Conservation (phyloP, 2,797 vertebrate genomes). For the Fistularia tabacaria region DNA sequence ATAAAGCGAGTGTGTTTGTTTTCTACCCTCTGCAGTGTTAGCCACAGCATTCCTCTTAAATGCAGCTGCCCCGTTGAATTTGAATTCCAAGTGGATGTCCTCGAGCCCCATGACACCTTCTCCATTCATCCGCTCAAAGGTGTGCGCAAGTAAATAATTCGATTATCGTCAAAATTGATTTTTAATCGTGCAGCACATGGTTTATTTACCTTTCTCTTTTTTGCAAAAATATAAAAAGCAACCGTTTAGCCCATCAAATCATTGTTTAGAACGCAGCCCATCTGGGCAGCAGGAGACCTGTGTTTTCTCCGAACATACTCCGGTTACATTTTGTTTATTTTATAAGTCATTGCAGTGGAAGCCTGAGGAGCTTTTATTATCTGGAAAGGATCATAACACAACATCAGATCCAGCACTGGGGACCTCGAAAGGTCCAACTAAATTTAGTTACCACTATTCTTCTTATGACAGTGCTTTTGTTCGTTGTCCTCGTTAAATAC, state of each 20-base stretch:
- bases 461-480: too few relatives aligned
- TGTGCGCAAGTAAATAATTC: conserved; percentile 40
- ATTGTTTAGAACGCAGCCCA: neutral
- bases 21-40: conserved; percentile 65
- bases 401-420: conserved; percentile 33
- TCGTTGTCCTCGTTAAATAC: too few relatives aligned
- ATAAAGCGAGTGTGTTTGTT: conserved; percentile 1
- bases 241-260: neutral
- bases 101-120: conserved; percentile 82
- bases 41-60: conserved; percentile 79
- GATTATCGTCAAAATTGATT: neutral
- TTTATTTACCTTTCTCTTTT: neutral
- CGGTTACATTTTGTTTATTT: conserved; percentile 23
- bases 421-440: neutral
- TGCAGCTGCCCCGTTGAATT: conserved; percentile 92
- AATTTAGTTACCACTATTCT: too few relatives aligned
- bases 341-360: conserved; percentile 30
- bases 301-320: conserved; percentile 27
- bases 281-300: conserved; percentile 19
- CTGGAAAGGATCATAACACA: conserved; percentile 58
- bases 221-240: too few relatives aligned
- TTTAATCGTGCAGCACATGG: too few relatives aligned
- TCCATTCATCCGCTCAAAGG: conserved; percentile 80
- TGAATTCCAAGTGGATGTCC: conserved; percentile 81
- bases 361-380: conserved; percentile 35